phyloP scores from a whole-genome alignment of 2,888 invertebrate genomes.

The Caenorhabditis sp. region DNA sequence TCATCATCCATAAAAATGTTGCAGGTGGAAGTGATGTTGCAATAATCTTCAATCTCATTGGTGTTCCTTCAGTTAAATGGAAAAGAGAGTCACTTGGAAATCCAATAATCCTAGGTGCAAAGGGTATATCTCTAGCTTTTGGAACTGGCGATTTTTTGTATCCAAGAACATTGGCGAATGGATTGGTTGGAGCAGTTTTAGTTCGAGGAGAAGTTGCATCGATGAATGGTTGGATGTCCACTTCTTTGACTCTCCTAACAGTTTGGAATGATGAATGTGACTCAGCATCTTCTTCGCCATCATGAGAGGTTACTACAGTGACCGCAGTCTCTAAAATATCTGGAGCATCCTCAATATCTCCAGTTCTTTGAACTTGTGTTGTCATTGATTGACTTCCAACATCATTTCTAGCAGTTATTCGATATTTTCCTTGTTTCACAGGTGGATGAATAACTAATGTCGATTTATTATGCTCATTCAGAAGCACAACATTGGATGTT shows the following conservation, averaged over 20 bases:
- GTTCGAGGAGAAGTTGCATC: constrained; percentile 29
- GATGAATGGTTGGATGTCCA: constrained; percentile 28
- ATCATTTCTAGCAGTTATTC: constrained; percentile 60
- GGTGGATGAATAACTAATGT: constrained; percentile 64
- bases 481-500: constrained; percentile 46
- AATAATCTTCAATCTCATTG: constrained; percentile 49
- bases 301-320: constrained; percentile 47
- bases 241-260: constrained; percentile 38
- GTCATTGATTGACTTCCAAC: constrained; percentile 51
- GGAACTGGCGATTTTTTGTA: constrained; percentile 12
- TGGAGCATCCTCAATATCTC: constrained; percentile 51
- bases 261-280: constrained; percentile 51
- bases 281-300: constrained; percentile 31
- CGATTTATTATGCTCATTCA: constrained; percentile 62
- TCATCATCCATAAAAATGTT: constrained; percentile 63
- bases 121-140: constrained; percentile 16
- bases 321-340: constrained; percentile 54
- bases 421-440: constrained; percentile 63
- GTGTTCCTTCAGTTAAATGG: constrained; percentile 40
- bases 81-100: constrained; percentile 45
- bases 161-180: constrained; percentile 33
- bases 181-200: constrained; percentile 16
- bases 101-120: constrained; percentile 53
- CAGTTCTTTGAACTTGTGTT: constrained; percentile 46
- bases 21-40: constrained; percentile 66